phyloP scores from a whole-genome alignment of 2,113 vertebrate genomes.

The Xiphophorus maculatus region DNA sequence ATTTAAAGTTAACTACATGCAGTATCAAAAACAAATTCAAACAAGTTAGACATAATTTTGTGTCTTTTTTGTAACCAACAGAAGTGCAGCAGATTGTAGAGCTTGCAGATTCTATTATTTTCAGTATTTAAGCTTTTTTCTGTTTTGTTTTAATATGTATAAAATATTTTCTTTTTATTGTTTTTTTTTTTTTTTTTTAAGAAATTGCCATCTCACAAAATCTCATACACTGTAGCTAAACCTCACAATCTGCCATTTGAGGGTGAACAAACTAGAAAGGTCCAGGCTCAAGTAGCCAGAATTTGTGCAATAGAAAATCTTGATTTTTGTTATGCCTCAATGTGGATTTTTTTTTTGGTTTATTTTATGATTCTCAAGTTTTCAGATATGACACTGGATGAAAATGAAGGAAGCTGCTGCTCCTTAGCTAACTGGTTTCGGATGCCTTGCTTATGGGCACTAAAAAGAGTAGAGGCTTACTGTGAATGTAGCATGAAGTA shows the following conservation, averaged over 20 bases:
- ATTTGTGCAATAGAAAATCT: conserved; percentile 8
- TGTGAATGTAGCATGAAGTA: conserved; percentile 7
- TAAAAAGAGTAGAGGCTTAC: neutral
- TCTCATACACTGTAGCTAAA: neutral
- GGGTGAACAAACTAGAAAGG: neutral
- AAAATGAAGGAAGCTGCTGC: conserved; percentile 15
- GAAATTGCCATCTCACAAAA: neutral
- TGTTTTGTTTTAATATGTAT: neutral
- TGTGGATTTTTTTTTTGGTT: neutral
- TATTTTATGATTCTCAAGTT: neutral
- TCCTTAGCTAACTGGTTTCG: neutral
- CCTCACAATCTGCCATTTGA: neutral
- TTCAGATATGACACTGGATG: neutral
- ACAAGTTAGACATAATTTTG: too few relatives aligned
- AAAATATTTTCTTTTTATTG: neutral
- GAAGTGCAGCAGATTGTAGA: too few relatives aligned
- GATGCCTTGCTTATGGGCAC: neutral
- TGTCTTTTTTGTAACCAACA: too few relatives aligned
- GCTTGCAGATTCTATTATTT: too few relatives aligned
- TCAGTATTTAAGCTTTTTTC: too few relatives aligned
- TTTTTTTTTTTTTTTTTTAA: neutral
- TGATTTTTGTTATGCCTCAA: neutral
- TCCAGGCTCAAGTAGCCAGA: neutral
- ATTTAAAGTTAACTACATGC: neutral
- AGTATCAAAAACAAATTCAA: neutral